Base-by-base conservation (phyloP, 1,140 invertebrate genomes). In the Leptinotarsa undecemlineata region DNA sequence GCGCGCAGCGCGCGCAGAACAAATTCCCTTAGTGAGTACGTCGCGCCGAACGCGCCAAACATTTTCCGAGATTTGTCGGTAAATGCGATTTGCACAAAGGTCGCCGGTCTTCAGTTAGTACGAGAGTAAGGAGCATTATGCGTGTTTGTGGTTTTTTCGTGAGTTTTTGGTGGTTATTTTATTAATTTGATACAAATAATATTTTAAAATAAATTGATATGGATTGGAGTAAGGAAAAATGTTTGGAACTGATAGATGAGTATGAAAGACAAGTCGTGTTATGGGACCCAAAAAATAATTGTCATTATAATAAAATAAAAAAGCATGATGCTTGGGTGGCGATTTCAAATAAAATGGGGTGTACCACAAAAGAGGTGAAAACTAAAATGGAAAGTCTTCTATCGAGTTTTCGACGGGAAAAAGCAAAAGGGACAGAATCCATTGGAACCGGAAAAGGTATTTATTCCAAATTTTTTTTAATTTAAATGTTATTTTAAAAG, bases 261-360 rank as follows among this genome's bases (percentile, higher is more conserved):
- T 14, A 15, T 51, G 48, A 51, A 51, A 14, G 13, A n/a, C 48
- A 51, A 51, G 14, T n/a, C 17, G 48, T 64, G 4, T 64, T 26
- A 20, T 64, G 21, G 62, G 62, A 20, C 26, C 19, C 62, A 6
- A 64, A n/a, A 64, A 20, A 64, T 21, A 14, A 14, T 17, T 21
- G 13, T 21, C 13, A n/a, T n/a, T n/a, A 5, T 5, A 64, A 26
- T 21, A 64, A 64, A 64, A 64, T 64, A 19, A 64, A 64, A 64
- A 64, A 64, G 62, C n/a, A 26, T 64, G n/a, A 64, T 64, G 62
- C 62, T n/a, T 64, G 62, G 62, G 15, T 15, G n/a, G 23, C 19
- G 14, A 21, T 21, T 20, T 14, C 23, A 14, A 20, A 64, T 14
- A 64, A 64, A 19, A 21, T 64, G 8, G n/a, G 23, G 20, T 26